Evolutionary conservation across 2,113 vertebrate genomes (phyloP), one percentile per base, ranked within the genome.

Genomic region (Oxyura jamaicensis): DNA sequence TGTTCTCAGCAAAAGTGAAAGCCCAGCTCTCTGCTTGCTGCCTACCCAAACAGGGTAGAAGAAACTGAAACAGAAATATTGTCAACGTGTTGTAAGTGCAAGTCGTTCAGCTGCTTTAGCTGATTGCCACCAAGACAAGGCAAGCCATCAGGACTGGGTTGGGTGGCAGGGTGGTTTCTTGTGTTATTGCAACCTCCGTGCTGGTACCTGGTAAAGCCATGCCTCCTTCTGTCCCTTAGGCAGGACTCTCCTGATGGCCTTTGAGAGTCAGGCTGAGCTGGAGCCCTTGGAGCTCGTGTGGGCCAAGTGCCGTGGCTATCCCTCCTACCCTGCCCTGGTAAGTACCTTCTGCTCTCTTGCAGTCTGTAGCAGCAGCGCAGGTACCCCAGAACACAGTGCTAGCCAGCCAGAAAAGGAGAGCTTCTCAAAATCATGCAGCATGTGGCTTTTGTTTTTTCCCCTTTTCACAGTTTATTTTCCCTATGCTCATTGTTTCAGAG

Each of bases 231-330:
- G 20, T 95, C 82, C 96, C 95, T 95, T 95, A 99, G 99, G 98
- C 92, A 98, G 98, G 75, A 95, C 98, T 85, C 97, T 98, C 81
- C 97, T 99, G 96, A 98, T 96, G 95, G 96, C 98, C 94, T 98
- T 98, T 79, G 99, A 99, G 82, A 98, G 98, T 48, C 98, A 98
- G n/a, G 93, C 97, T 35, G 99, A 99, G 96, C 98, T 99, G 95
- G 99, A 99, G 95, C 98, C 99, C 92, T 95, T 99, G 87, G 99
- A 99, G 93, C 98, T 99, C 13, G 99, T 99, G 96, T 99, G 99
- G 99, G 99, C 99, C 85, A 99, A 99, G 97, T 99, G 99, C 95
- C 98, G 99, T 91, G 99, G 99, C 62, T 99, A 99, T 56, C 99
- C 99, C 77, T 99, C 99, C 91, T 99, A 99, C 96, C 99, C 99